Base-by-base conservation (phyloP, 2,113 vertebrate species). In the Micromys minutus region DNA sequence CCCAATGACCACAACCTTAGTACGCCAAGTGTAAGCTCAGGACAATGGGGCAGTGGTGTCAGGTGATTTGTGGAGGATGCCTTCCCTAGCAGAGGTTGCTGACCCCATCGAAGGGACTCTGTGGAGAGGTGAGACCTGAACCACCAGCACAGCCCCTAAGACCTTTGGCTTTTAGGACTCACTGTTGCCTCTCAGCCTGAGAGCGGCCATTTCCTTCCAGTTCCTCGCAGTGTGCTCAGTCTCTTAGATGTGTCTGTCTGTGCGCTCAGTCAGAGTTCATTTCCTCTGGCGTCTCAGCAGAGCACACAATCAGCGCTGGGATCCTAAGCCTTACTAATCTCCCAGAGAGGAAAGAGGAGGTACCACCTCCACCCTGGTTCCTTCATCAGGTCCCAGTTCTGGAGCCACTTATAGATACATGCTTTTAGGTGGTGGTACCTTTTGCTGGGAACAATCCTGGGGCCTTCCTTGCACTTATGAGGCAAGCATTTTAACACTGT, bases 181-280 rank as follows among this genome's bases (percentile, higher is more conserved):
- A 83, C 55, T 3, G 12, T 11, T 42, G 55, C 74, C n/a, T n/a
- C 55, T 93, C 9, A 71, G 57, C 79, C 45, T 22, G 24, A 63
- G 29, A 65, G 39, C 0, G 4, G 26, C 67, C 19, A 45, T 9
- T 39, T 71, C 45, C 52, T 36, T 17, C 5, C 16, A 36, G 11
- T 63, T 59, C 52, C 55, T 42, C 5, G 6, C 11, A 36, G 29
- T 31, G 42, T 63, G 24, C 3, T 7, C 11, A 69, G 29, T 24
- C 63, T 72, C 63, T 90, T 26, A 50, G 34, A 57, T 50, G 57
- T 0, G 47, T 80, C 42, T 0, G 47, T 80, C 42, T 24, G 4
- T 13, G 45, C 50, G 12, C 26, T 26, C 0, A 12, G 47, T 63
- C 29, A 72, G 52, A 71, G 39, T 76, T n/a, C 0, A 1, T 36